A percentile compares a stretch with the other conserved stretches of the same genome.
phyloP scores from a whole-genome alignment of 1,140 invertebrate genomes.

The Aporrectodea caliginosa region DNA sequence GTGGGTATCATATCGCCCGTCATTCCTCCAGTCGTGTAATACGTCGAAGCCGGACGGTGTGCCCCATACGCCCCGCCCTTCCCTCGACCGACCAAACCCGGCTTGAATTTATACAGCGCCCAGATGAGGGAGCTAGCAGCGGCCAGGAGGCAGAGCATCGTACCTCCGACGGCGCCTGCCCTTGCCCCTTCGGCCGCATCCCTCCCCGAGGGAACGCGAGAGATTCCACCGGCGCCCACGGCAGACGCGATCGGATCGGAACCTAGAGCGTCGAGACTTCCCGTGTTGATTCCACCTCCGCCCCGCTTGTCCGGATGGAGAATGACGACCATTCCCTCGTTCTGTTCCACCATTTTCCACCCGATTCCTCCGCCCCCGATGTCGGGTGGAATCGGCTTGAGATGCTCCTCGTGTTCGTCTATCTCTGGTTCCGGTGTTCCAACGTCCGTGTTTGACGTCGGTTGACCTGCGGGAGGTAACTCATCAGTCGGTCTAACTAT shows the following conservation, averaged over 20 bases:
- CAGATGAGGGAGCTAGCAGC: constrained; percentile 45
- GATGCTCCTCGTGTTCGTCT: not conserved
- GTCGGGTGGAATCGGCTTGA: not conserved
- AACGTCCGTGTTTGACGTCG: constrained; percentile 24
- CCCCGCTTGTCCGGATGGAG: not conserved
- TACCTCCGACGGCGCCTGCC: constrained; percentile 45
- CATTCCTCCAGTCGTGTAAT: not conserved
- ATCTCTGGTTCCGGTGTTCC: constrained; percentile 22
- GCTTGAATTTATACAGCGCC: constrained; percentile 45
- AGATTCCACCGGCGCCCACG: not conserved
- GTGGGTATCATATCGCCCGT: not conserved
- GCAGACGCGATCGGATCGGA: not conserved
- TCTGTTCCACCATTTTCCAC: not conserved
- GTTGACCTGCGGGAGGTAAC: not conserved
- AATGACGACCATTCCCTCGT: not conserved
- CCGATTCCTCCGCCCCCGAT: not conserved
- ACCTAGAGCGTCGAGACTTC: not conserved
- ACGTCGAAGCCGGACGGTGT: constrained; percentile 4
- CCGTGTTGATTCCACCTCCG: not conserved
- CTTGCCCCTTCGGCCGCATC: constrained; percentile 12
- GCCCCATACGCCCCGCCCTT: not conserved
- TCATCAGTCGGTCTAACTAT: not conserved
- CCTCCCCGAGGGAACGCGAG: not conserved
- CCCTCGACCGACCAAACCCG: constrained; percentile 23
- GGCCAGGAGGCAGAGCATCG: constrained; percentile 43